Base-by-base conservation (phyloP, 2,888 invertebrate genomes). In the Lasioglossum zephyrum region DNA sequence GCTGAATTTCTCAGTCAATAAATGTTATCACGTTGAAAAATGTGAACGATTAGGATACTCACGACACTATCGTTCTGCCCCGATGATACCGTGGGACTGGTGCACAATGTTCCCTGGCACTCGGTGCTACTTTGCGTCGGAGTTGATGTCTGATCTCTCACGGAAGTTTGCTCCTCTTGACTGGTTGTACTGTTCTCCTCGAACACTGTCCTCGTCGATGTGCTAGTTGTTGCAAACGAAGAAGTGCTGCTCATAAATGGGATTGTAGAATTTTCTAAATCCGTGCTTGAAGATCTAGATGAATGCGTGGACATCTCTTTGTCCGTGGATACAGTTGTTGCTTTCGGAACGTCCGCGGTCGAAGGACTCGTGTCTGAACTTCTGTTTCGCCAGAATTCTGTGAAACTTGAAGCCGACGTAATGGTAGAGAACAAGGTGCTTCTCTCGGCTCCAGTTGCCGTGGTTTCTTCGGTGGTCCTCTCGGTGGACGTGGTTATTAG, bases 91-190 rank as follows among this genome's bases (percentile, higher is more conserved):
- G 86, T 85, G 13, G 90, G 44, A 73, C 41, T 85, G 26, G 72
- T 39, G 60, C 90, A 90, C 0, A 73, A 77, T 70, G 13, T 76
- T 47, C 89, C 90, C 5, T 81, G 78, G 16, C 90, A 90, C 47
- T 85, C 81, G 8, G 57, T 39, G 13, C 36, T 49, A 39, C 41
- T 80, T 36, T 82, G 69, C 18, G 60, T 22, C 4, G 79, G 79
- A 36, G 77, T 69, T 53, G 31, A 70, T 3, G 75, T 44, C 36
- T 74, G 72, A 39, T 60, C 72, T 36, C 72, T 82, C 16, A 81
- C 70, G 6, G 73, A 80, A 13, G 44, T 66, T 57, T 75, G 73
- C 78, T 82, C 84, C 26, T n/a, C 41, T 26, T 79, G 77, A 6
- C 26, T 76, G 18, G 18, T 22, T 0, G 84, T 82, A 11, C 49